Base-by-base conservation (phyloP, 2,888 invertebrate genomes). In the Tiliacea citrago region DNA sequence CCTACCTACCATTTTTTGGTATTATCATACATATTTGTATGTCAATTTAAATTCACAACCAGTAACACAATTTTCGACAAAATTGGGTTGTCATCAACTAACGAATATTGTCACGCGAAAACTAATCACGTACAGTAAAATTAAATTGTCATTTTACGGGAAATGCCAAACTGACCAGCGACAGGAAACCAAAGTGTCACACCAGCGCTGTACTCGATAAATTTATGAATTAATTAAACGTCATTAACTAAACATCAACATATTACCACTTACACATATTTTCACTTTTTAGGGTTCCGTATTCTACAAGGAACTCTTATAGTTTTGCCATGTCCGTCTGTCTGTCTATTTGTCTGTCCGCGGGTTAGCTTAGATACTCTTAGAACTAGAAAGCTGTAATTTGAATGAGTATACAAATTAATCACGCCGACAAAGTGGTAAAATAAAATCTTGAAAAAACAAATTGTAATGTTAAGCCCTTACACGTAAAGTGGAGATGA, bases 161-260 rank as follows among this genome's bases (percentile, higher is more conserved):
- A 82, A 70, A 85, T 61, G 78, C 77, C 83, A 79, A 74, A 77
- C 60, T 61, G 72, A 53, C 69, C 65, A 61, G 55, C 62, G 74
- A 76, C 83, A 69, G 82, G 84, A 78, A 86, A 77, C 79, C 74
- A 82, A 82, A 80, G 69, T 77, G 82, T 76, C 79, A 73, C 78
- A 75, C 85, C 61, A 79, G 72, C 71, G 70, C 29, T 74, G 57
- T 57, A 65, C 75, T 61, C 70, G 74, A 69, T 68, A 78, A 81
- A 82, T 85, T 75, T 79, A 73, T 86, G 75, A 83, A 87, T 77
- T 87, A 83, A 86, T 87, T 83, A 77, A 85, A 86, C 63, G 77
- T 79, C 86, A 85, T 80, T 79, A 85, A 83, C 86, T 85, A 85
- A 29, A 29, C 29, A 29, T 29, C 29, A 29, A 29, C 29, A 2